Percentiles rank a stretch among this genome's conserved stretches.
Evolutionary conservation across 2,113 vertebrate species (phyloP).

Genomic region (Strix aluco): DNA sequence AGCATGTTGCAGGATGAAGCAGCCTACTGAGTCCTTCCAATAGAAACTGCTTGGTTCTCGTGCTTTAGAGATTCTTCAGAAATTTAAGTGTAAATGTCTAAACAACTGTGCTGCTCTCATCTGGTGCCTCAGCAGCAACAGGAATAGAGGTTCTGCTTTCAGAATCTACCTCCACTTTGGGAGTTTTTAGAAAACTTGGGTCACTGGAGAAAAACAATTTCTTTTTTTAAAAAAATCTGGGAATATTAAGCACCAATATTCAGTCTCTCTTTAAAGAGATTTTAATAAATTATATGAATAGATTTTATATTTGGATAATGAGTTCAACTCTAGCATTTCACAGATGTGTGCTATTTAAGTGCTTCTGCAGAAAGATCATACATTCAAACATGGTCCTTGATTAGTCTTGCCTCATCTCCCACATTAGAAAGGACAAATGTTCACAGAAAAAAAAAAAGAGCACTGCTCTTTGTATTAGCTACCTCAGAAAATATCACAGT

Average conservation of each 20-base stretch:
- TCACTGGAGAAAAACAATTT: neutral
- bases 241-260: slow-evolving; percentile 11
- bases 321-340: slow-evolving; percentile 53
- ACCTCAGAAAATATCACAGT: neutral
- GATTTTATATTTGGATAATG: slow-evolving; percentile 59
- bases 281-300: slow-evolving; percentile 64
- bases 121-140: neutral
- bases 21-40: neutral
- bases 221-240: neutral
- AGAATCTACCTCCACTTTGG: neutral
- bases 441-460: neutral
- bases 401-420: slow-evolving; percentile 52
- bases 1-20: neutral
- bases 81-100: neutral
- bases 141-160: neutral
- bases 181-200: neutral
- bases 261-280: slow-evolving; percentile 12
- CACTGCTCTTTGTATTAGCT: neutral
- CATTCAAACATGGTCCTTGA: slow-evolving; percentile 4
- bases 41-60: neutral
- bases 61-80: neutral
- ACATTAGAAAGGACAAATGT: slow-evolving; percentile 48
- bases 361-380: slow-evolving; percentile 50
- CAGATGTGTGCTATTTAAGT: slow-evolving; percentile 65
- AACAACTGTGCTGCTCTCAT: neutral